Conservation (phyloP, 2,797 vertebrate genomes). For the Takifugu rubripes region DNA sequence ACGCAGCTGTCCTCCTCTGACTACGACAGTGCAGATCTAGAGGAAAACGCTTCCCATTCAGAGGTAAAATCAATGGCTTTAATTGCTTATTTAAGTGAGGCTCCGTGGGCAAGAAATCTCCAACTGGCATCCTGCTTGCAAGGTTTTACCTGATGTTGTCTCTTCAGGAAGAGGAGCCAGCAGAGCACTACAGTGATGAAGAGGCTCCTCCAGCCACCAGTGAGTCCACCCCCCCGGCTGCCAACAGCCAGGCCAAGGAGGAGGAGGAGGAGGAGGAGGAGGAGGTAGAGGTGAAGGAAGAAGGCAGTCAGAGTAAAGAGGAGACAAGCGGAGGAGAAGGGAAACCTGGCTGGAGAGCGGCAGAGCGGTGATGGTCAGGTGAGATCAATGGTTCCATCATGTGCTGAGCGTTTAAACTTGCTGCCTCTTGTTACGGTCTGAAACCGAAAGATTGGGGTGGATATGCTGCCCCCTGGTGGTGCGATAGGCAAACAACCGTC, state of each 20-base stretch:
- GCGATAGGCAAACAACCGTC: too few relatives aligned
- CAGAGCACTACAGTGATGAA: constrained; percentile 81
- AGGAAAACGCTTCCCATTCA: constrained; percentile 83
- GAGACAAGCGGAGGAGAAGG: constrained; percentile 83
- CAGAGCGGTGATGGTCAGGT: constrained; percentile 98
- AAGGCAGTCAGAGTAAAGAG: constrained; percentile 61
- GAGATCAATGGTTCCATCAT: constrained; percentile 29
- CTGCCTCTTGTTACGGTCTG: too few relatives aligned
- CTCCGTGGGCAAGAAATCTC: too few relatives aligned
- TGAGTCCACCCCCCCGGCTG: constrained; percentile 69
- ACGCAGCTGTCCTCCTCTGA: constrained; percentile 90
- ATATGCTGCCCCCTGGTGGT: too few relatives aligned
- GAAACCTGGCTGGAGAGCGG: constrained; percentile 86
- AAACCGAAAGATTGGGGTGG: too few relatives aligned
- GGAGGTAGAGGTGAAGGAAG: constrained; percentile 62
- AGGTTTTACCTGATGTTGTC: neutral
- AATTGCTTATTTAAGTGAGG: too few relatives aligned
- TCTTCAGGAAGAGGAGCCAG: constrained; percentile 76
- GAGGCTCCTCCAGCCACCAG: constrained; percentile 72
- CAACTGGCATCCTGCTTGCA: neutral
- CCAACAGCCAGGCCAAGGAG: constrained; percentile 58
- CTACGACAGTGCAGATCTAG: constrained; percentile 90
- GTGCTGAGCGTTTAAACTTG: too few relatives aligned
- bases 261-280: constrained; percentile 71
- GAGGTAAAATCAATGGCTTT: constrained; percentile 74